These are phyloP conservation scores for Motacilla alba DNA, from an alignment of 2,113 vertebrate species.

Conservation along the genomic window DNA sequence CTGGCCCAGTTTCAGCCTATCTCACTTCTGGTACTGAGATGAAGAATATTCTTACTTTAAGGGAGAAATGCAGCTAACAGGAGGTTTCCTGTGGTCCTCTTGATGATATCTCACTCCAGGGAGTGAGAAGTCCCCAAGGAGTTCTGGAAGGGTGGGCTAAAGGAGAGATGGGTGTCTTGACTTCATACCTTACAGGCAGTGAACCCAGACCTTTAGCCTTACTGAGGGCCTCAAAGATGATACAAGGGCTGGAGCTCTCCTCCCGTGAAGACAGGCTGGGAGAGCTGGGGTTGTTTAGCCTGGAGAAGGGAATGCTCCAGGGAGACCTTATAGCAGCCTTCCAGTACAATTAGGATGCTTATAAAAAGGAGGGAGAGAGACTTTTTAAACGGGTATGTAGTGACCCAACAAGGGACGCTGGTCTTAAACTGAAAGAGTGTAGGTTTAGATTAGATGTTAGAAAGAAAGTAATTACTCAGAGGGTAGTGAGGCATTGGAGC, in stretches of 20 bases:
- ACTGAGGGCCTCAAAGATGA: not conserved
- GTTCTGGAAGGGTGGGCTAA: not conserved
- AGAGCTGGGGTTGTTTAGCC: not conserved
- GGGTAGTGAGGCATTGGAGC: not conserved
- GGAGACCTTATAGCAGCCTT: not conserved
- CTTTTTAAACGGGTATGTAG: not conserved
- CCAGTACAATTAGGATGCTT: not conserved
- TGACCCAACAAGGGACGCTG: not conserved
- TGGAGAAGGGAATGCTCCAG: not conserved
- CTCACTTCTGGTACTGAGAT: not conserved
- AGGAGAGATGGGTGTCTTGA: not conserved
- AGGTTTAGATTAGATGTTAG: not conserved
- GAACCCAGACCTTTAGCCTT: not conserved
- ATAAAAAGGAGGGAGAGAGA: not conserved
- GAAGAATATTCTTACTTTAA: not conserved
- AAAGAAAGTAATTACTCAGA: not conserved
- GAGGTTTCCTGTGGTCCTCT: not conserved
- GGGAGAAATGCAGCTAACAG: not conserved
- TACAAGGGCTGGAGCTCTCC: not conserved
- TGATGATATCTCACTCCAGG: not conserved
- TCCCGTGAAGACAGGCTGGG: not conserved
- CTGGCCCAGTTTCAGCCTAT: not conserved
- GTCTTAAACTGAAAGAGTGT: not conserved
- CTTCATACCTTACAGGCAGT: not conserved
- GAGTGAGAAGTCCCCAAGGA: not conserved